Evolutionary conservation across 64 coral and sea anemone genomes (phyloP).

Genomic region (Astreopora myriophthalma): DNA sequence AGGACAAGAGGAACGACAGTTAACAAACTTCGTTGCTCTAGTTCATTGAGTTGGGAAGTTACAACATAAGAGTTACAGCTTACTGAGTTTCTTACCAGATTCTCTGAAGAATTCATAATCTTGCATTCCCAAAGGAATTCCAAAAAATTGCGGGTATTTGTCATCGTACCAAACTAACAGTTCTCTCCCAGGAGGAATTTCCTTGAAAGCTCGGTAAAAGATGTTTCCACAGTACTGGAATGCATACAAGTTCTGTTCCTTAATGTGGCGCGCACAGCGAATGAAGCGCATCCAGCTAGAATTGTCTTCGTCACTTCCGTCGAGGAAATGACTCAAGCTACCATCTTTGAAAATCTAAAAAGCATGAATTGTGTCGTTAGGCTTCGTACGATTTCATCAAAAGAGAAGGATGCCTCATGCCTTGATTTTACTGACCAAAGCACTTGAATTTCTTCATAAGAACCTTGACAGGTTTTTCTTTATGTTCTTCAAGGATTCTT

Average conservation of each 20-base stretch:
- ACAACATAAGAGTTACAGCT: not conserved
- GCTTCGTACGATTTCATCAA: no score
- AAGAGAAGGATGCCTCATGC: no score
- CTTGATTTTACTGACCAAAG: no score
- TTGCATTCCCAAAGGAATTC: constrained; percentile 71
- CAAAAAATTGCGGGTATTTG: constrained; percentile 76
- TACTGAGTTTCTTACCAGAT: not conserved
- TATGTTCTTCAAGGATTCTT: no score
- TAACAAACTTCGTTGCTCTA: no score
- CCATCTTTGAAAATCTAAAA: constrained; percentile 82
- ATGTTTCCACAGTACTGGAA: constrained; percentile 86
- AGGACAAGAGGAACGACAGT: no score
- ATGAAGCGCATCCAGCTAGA: constrained; percentile 92
- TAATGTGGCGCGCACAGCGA: constrained; percentile 66
- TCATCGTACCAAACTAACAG: constrained; percentile 85
- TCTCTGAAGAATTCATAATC: constrained; percentile 55
- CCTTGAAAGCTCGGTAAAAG: constrained; percentile 76
- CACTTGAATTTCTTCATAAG: no score
- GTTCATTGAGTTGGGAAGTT: no score
- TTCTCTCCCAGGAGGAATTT: constrained; percentile 55
- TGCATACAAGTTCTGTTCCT: constrained; percentile 75
- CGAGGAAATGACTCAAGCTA: constrained; percentile 57
- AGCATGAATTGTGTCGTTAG: not conserved
- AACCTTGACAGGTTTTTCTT: no score
- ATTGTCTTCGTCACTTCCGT: constrained; percentile 73